Base-by-base conservation (phyloP, 2,797 vertebrate species). In the Brachymystax lenok region DNA sequence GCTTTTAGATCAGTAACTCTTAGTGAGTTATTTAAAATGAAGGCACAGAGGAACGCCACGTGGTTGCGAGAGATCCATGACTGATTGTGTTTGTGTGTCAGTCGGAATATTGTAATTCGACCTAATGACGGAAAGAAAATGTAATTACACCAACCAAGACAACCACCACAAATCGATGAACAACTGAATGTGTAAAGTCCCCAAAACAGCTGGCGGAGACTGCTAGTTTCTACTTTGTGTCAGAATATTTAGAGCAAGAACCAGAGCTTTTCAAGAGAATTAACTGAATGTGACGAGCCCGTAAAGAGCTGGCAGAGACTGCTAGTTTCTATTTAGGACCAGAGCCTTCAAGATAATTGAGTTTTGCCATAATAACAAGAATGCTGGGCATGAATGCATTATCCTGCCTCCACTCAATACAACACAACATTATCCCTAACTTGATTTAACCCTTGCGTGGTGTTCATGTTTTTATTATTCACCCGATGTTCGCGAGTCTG, bases 161-260 rank as follows among this genome's bases (percentile, higher is more conserved):
- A 59, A 59, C 56, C 87, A 82, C 87, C 87, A 82, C 90, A 88
- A 91, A 93, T 93, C 92, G 88, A 93, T 93, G 87, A 84, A 92
- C 91, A 92, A 87, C 83, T 84, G 85, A 89, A 92, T 85, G 90
- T 92, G 89, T 91, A 91, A 87, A 88, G 83, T 90, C 90, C 90
- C 90, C 80, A 83, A 83, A 90, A 92, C 90, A 89, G 84, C 85
- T 54, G 79, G n/a, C n/a, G 21, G n/a, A 59, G 56, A 59, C 56
- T 8, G n/a, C n/a, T 88, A 88, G 90, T 88, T 91, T 90, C 85
- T 92, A 88, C 88, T 79, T 82, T 19, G 88, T 40, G 35, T 40
- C 33, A 35, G 33, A 35, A 35, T 35, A 35, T 35, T 35, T 35
- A 35, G 33, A 5, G 0, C 4, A 33, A 33, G 5, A 0, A 0